These are phyloP conservation scores for Magallana ariakensis DNA, from an alignment of 1,140 invertebrate genomes.

Conservation along the genomic window DNA sequence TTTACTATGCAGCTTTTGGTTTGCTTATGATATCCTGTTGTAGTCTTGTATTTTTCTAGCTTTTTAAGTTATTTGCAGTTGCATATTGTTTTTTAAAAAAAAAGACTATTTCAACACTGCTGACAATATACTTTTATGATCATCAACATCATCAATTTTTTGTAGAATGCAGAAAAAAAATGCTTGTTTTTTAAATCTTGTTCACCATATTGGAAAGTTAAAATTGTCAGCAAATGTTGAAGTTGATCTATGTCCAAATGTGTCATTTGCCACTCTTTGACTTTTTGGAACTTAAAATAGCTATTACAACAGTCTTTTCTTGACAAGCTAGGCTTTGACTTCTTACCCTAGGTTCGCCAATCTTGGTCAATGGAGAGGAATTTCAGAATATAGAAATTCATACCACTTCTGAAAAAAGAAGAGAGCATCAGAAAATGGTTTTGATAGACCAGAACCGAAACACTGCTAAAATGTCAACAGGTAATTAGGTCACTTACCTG, in stretches of 20 bases:
- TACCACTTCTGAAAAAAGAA: constrained; percentile 38
- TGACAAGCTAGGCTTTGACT: constrained; percentile 15
- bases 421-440: constrained; percentile 19
- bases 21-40: not conserved
- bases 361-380: constrained; percentile 79
- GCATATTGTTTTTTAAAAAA: not conserved
- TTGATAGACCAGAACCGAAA: constrained; percentile 65
- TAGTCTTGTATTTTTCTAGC: not conserved
- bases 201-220: not conserved
- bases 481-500: not conserved
- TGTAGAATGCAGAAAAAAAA: not conserved
- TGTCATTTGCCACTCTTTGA: constrained; percentile 28
- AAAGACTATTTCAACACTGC: constrained; percentile 6
- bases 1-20: not conserved
- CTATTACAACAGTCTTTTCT: not conserved
- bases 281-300: not conserved
- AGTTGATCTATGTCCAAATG: not conserved
- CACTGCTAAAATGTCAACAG: constrained; percentile 51
- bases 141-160: not conserved
- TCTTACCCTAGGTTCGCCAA: constrained; percentile 74
- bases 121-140: not conserved
- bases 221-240: constrained; percentile 1
- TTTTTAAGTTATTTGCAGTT: constrained; percentile 21
- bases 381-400: constrained; percentile 78
- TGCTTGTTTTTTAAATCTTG: not conserved